Conservation (phyloP, 1,140 invertebrate species). For the Plodia interpunctella region DNA sequence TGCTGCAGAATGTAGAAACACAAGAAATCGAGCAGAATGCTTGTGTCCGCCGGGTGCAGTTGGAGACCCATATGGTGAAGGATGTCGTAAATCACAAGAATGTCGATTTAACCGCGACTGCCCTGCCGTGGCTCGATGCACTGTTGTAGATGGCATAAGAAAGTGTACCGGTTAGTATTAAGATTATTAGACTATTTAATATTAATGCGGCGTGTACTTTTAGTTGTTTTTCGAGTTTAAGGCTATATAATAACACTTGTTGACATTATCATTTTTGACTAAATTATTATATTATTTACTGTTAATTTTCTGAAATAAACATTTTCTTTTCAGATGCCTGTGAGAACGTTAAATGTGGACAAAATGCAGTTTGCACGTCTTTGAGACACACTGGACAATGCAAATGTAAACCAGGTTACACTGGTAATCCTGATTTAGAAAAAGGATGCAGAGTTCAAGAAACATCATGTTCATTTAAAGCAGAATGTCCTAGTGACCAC, state of each 20-base stretch:
- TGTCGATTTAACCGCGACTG: conserved; percentile 88
- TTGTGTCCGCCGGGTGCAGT: conserved; percentile 86
- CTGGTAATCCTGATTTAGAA: conserved; percentile 83
- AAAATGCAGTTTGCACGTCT: conserved; percentile 89
- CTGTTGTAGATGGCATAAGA: conserved; percentile 80
- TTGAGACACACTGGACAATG: conserved; percentile 85
- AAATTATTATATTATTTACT: no score
- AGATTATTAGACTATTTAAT: conserved; percentile 9
- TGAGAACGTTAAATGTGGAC: conserved; percentile 84
- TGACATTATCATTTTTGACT: no score
- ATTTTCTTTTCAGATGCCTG: conserved; percentile 81
- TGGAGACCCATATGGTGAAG: conserved; percentile 89
- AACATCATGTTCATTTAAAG: conserved; percentile 81
- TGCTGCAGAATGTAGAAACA: conserved; percentile 89
- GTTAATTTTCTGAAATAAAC: no score
- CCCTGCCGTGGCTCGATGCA: conserved; percentile 85
- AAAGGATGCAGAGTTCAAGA: conserved; percentile 88
- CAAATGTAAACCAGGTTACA: conserved; percentile 86
- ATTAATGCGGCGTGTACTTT: not conserved
- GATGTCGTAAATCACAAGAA: conserved; percentile 87
- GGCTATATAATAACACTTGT: no score
- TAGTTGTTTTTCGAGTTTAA: no score
- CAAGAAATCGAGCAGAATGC: conserved; percentile 88
- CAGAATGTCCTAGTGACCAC: conserved; percentile 86
- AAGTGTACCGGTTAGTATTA: conserved; percentile 82